Evolutionary conservation across 2,113 vertebrate genomes (phyloP).

Genomic region (Canis aureus): DNA sequence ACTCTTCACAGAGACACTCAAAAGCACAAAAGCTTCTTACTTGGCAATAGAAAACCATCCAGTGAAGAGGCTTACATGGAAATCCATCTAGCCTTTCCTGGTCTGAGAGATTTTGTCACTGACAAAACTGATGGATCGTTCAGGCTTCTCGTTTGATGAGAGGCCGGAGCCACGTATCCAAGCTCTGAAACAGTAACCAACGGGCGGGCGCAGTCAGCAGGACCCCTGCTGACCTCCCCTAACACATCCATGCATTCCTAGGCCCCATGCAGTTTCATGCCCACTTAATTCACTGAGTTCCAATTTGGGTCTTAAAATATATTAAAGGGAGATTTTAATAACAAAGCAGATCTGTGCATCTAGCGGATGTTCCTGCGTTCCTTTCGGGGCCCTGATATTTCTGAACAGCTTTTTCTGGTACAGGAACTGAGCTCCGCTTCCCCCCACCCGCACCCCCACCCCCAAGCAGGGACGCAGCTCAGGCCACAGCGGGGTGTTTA

Average conservation of each 20-base stretch:
- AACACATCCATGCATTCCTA: background rate
- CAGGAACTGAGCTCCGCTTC: background rate
- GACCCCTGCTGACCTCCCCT: background rate
- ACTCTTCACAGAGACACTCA: background rate
- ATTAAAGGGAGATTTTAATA: constrained; percentile 61
- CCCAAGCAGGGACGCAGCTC: constrained; percentile 56
- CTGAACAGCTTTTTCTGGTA: constrained; percentile 32
- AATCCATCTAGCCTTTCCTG: background rate
- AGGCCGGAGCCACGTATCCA: background rate
- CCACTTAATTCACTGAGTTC: constrained; percentile 52
- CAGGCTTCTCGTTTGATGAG: background rate
- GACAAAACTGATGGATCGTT: background rate
- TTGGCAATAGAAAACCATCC: background rate
- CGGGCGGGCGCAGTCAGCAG: background rate
- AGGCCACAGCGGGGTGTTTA: constrained; percentile 74
- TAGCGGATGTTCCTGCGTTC: background rate
- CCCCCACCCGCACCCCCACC: background rate
- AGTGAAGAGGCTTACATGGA: background rate
- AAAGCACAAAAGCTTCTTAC: background rate
- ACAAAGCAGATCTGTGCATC: constrained; percentile 23
- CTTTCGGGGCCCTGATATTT: constrained; percentile 58
- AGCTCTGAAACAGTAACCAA: background rate
- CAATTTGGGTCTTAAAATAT: constrained; percentile 12
- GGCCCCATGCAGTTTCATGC: background rate
- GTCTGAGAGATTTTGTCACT: background rate